Percentiles rank a stretch among this genome's conserved stretches.
Conservation (phyloP, 2,888 invertebrate genomes). For the Phasia obesa region DNA sequence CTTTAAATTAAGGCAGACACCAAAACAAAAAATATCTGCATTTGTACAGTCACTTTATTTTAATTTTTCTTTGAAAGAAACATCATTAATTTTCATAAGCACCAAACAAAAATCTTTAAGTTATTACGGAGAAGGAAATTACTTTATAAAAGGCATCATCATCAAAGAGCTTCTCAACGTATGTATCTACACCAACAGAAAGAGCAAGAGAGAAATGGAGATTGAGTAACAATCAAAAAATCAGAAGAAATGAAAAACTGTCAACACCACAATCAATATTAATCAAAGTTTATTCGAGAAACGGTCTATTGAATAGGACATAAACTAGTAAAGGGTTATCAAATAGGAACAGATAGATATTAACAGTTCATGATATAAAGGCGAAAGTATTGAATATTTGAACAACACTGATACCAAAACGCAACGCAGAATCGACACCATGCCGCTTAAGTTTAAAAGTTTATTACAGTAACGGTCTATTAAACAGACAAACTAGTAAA, state of each 20-base stretch:
- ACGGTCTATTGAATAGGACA: constrained; percentile 2
- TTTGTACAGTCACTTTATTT: background rate
- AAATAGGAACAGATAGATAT: too few relatives aligned
- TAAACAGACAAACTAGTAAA: too few relatives aligned
- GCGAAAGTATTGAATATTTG: too few relatives aligned
- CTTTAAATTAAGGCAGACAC: background rate
- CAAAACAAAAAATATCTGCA: background rate
- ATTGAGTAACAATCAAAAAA: background rate
- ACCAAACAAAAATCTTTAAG: constrained; percentile 8
- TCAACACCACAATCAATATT: constrained; percentile 55
- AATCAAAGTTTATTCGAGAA: constrained; percentile 51
- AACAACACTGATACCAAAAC: too few relatives aligned
- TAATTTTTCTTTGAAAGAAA: constrained; percentile 11
- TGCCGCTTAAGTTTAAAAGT: too few relatives aligned
- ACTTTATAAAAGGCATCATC: constrained; percentile 30
- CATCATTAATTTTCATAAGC: constrained; percentile 51
- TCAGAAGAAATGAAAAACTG: constrained; percentile 26
- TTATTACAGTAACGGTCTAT: too few relatives aligned
- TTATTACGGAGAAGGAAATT: constrained; percentile 45
- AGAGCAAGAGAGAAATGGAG: background rate
- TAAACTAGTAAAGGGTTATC: too few relatives aligned
- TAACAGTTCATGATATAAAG: too few relatives aligned
- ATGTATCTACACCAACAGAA: background rate
- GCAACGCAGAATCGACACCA: too few relatives aligned
- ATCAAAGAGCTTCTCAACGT: constrained; percentile 6